Evolutionary conservation across 2,113 vertebrate genomes (phyloP).

Genomic region (Abramis brama): DNA sequence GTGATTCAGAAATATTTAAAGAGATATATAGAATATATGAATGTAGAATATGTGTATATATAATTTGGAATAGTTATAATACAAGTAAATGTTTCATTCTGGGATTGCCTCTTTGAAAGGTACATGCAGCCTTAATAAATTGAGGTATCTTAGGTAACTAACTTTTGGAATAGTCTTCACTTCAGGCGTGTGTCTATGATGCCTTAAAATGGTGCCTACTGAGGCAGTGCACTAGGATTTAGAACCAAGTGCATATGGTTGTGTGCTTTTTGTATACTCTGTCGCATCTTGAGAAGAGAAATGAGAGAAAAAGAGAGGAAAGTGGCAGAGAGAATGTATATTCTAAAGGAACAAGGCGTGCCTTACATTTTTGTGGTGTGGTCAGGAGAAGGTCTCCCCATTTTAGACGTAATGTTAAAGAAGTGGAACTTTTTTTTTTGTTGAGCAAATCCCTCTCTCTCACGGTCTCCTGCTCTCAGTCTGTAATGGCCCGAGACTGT

Average conservation of each 20-base stretch:
- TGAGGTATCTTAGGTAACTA: background rate
- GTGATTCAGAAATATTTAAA: background rate
- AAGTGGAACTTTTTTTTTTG: constrained; percentile 1
- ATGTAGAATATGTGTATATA: background rate
- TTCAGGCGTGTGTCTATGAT: background rate
- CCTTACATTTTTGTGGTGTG: constrained; percentile 52
- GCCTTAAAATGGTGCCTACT: background rate
- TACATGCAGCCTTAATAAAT: background rate
- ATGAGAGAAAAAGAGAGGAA: background rate
- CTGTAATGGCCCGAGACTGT: constrained; percentile 37
- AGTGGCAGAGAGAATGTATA: constrained; percentile 13
- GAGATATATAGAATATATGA: background rate
- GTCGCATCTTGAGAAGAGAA: background rate
- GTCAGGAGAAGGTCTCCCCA: constrained; percentile 31
- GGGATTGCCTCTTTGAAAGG: background rate
- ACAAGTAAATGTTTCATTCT: background rate
- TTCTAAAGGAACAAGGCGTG: constrained; percentile 44
- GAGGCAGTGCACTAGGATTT: background rate
- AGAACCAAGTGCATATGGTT: background rate
- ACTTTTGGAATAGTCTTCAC: background rate
- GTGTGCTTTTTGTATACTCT: background rate
- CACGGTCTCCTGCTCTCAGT: background rate
- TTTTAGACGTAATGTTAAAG: constrained; percentile 49
- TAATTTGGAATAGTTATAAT: background rate
- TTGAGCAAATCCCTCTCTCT: background rate